These are phyloP conservation scores for Drosophila nigrodunni DNA, from an alignment of 1,140 invertebrate species.

Conservation along the genomic window DNA sequence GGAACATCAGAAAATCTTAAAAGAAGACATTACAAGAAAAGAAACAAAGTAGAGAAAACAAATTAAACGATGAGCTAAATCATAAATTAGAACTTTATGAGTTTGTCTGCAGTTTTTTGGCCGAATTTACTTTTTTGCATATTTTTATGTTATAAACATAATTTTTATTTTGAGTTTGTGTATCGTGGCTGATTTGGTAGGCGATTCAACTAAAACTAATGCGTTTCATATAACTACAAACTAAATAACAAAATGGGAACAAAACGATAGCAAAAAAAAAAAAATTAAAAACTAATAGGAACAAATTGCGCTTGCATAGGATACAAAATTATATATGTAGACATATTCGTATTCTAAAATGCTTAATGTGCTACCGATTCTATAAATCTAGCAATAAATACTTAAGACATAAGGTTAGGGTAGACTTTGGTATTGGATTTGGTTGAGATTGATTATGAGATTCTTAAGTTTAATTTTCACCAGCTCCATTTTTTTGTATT, in stretches of 20 bases:
- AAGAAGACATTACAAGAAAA: constrained; percentile 78
- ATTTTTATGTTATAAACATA: not conserved
- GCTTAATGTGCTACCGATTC: constrained; percentile 47
- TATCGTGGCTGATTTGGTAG: constrained; percentile 64
- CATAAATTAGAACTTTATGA: constrained; percentile 71
- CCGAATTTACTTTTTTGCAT: constrained; percentile 11
- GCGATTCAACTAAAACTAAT: constrained; percentile 66
- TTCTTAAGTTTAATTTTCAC: constrained; percentile 1
- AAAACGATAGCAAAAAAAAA: constrained; percentile 32
- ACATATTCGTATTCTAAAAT: constrained; percentile 44
- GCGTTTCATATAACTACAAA: constrained; percentile 51
- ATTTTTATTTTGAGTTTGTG: constrained; percentile 20
- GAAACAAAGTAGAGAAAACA: constrained; percentile 80
- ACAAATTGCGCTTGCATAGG: constrained; percentile 42
- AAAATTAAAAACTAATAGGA: constrained; percentile 32
- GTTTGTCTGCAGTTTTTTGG: constrained; percentile 41
- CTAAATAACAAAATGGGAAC: constrained; percentile 43
- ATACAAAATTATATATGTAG: constrained; percentile 20
- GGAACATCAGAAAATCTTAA: constrained; percentile 89
- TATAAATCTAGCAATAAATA: constrained; percentile 29
- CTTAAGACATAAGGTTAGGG: constrained; percentile 29
- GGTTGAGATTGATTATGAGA: not conserved
- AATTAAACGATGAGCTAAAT: constrained; percentile 82
- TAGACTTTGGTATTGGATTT: constrained; percentile 15
- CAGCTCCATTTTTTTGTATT: constrained; percentile 14